These are phyloP conservation scores for Brevimyrus niger DNA, from an alignment of 2,113 vertebrate species.

Conservation along the genomic window DNA sequence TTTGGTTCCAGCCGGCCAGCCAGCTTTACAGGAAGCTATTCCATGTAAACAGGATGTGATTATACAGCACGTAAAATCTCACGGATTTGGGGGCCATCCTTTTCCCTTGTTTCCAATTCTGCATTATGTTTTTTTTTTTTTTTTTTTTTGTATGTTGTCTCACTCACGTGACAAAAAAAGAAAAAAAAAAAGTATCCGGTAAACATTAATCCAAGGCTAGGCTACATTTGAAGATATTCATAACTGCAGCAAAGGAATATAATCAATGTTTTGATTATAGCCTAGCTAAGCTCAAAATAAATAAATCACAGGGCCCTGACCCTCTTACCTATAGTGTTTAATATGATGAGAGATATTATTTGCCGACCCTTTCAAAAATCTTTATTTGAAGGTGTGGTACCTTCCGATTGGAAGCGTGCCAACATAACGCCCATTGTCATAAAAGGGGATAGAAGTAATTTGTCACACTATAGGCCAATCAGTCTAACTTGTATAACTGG, in stretches of 20 bases:
- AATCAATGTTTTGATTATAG: too few relatives aligned
- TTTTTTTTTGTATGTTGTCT: not conserved
- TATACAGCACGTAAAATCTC: not conserved
- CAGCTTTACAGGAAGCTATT: slow-evolving; percentile 26
- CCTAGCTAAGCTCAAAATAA: too few relatives aligned
- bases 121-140: not conserved
- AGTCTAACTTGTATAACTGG: too few relatives aligned
- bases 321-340: too few relatives aligned
- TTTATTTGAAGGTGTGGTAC: too few relatives aligned
- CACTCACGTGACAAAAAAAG: not conserved
- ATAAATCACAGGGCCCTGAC: too few relatives aligned
- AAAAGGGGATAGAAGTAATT: too few relatives aligned
- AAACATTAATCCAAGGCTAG: not conserved
- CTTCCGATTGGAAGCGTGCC: too few relatives aligned
- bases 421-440: too few relatives aligned
- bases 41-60: slow-evolving; percentile 36
- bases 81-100: not conserved
- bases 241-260: not conserved
- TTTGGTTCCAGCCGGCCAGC: slow-evolving; percentile 13
- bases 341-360: too few relatives aligned
- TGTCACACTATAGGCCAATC: too few relatives aligned
- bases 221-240: not conserved
- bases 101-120: not conserved
- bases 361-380: too few relatives aligned
- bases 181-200: not conserved